Evolutionary conservation across 2,113 vertebrate genomes (phyloP), one percentile per base, ranked within the genome.

Genomic region (Oreotrochilus melanogaster): DNA sequence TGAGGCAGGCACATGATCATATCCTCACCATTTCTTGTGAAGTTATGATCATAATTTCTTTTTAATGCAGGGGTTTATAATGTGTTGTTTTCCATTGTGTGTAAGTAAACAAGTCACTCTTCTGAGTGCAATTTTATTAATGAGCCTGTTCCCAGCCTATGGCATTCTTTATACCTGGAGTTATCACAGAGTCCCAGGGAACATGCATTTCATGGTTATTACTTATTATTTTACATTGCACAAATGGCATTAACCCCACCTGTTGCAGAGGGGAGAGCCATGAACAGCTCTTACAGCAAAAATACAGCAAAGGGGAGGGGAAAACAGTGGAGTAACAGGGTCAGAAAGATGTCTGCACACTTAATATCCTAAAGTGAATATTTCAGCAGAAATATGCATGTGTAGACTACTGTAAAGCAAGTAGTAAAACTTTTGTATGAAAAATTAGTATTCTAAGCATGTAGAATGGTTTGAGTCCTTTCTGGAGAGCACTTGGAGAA

Each of bases 81-180:
- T 23, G 37, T 74, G 84, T 92, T 95, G 86, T 89, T 95, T 95
- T 96, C 65, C 80, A 81, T 78, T 81, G 94, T 23, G 39, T 10
- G 3, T 78, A 74, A 92, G 96, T 93, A 97, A 97, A 97, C 92
- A 96, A 96, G 94, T 88, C 94, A 67, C 72, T 91, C 80, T 88
- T 78, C 56, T 11, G 76, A 81, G 57, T 51, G 80, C 83, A 84
- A 24, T 92, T 92, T 96, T 96, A 97, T 97, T 96, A 96, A 96
- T 91, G 92, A 86, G 51, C 58, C 92, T 86, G 14, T 95, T 97
- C 89, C 60, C 83, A 74, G 83, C n/a, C 86, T 78, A 5, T 86
- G 76, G 66, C 72, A n/a, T 93, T 91, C 73, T 91, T 96, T 88
- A 92, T 84, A 94, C 88, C 61, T 86, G 69, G 60, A 93, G 92